Evolutionary conservation across 2,113 vertebrate genomes (phyloP).

Genomic region (Dasypus novemcinctus): DNA sequence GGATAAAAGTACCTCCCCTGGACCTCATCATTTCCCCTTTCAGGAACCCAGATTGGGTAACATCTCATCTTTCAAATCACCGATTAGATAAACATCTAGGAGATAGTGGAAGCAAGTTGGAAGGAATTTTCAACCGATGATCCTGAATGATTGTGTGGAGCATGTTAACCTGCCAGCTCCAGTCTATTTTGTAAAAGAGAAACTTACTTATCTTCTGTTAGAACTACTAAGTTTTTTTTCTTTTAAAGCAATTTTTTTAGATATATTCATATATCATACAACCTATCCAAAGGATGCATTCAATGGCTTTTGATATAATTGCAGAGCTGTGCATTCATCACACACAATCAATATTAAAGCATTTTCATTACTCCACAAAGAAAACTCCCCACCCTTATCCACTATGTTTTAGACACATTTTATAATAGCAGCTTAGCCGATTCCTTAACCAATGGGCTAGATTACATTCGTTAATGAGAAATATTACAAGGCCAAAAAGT

Average conservation of each 20-base stretch:
- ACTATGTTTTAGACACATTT: neutral
- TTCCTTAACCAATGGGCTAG: neutral
- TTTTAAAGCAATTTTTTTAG: too few relatives aligned
- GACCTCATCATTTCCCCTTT: neutral
- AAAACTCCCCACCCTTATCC: too few relatives aligned
- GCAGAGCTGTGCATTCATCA: too few relatives aligned
- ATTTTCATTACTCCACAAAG: too few relatives aligned
- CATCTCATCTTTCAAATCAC: neutral
- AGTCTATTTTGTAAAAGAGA: neutral
- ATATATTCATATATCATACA: too few relatives aligned
- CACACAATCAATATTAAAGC: too few relatives aligned
- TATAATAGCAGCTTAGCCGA: neutral
- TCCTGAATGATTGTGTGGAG: neutral
- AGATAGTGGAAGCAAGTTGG: neutral
- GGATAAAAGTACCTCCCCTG: neutral
- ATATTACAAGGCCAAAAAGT: conserved; percentile 32
- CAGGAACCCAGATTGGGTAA: neutral
- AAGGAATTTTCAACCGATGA: neutral
- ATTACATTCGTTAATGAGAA: conserved; percentile 36
- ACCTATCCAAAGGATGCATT: too few relatives aligned
- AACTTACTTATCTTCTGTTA: conserved; percentile 12
- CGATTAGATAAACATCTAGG: neutral
- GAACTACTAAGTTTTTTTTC: neutral
- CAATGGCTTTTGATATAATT: too few relatives aligned
- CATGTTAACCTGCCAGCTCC: neutral